phyloP scores from a whole-genome alignment of 2,113 vertebrate genomes.

The Heterochromis multidens region DNA sequence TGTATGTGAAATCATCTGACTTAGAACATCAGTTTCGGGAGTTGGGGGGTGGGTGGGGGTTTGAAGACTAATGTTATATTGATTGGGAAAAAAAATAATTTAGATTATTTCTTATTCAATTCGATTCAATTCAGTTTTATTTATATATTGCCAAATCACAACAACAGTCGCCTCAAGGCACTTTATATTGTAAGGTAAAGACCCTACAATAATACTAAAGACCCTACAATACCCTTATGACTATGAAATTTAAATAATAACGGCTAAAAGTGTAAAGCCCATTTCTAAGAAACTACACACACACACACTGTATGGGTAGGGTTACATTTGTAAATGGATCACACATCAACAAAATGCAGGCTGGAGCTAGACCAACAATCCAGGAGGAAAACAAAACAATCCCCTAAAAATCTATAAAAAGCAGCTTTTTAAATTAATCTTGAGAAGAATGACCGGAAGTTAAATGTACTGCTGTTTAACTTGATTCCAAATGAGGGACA shows the following conservation, averaged over 20 bases:
- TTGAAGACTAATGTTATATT: neutral
- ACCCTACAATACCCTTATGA: too few relatives aligned
- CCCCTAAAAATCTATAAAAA: too few relatives aligned
- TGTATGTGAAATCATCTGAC: neutral
- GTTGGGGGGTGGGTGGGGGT: neutral
- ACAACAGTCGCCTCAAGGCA: too few relatives aligned
- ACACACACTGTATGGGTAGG: neutral
- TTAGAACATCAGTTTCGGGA: neutral
- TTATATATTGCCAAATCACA: too few relatives aligned
- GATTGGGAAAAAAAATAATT: neutral
- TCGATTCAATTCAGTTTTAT: too few relatives aligned
- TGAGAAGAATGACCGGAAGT: fast-evolving
- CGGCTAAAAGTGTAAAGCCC: neutral
- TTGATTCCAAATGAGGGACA: neutral
- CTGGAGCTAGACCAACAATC: fast-evolving
- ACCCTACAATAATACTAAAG: too few relatives aligned
- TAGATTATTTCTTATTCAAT: neutral
- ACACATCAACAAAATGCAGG: neutral
- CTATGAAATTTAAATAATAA: too few relatives aligned
- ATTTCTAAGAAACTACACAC: neutral
- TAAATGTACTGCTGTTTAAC: neutral
- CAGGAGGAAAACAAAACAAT: too few relatives aligned
- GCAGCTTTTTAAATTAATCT: too few relatives aligned
- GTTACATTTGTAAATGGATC: neutral
- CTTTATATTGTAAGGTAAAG: too few relatives aligned